Evolutionary conservation across 2,113 vertebrate genomes (phyloP).

Genomic region (rabbit (Oryctolagus cuniculus)): mOryCun1.1 NC_091438.1:147639501-147640000

Average conservation of each 20-base stretch:
- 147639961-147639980: background rate
- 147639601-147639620: too few species aligned
- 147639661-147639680: too few species aligned
- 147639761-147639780: too few species aligned
- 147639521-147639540: background rate
- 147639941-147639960: background rate
- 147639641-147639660: too few species aligned
- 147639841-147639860: background rate
- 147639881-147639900: background rate
- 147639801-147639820: too few species aligned
- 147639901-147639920: background rate
- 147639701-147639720: too few species aligned
- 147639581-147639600: too few species aligned
- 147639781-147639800: too few species aligned
- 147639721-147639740: too few species aligned
- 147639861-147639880: background rate
- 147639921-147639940: background rate
- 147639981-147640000: background rate
- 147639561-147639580: background rate
- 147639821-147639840: background rate
- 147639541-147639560: background rate
- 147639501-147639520: background rate
- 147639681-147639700: too few species aligned
- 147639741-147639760: too few species aligned
- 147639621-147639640: too few species aligned